These are phyloP conservation scores for Onychorhynchus coronatus DNA, from an alignment of 2,113 vertebrate genomes.

Conservation along the genomic window DNA sequence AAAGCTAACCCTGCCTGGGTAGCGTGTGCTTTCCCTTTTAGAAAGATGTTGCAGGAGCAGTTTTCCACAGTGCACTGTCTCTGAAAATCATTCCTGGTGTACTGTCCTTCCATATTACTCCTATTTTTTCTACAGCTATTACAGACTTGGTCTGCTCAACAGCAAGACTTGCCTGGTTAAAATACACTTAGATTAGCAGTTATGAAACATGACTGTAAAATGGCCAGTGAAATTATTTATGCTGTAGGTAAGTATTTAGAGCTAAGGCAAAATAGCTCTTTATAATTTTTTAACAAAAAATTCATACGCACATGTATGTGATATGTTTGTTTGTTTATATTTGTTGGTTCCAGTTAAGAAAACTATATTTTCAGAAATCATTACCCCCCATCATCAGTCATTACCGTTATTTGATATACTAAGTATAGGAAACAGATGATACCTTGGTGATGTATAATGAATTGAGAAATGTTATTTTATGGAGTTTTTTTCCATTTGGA, in stretches of 20 bases:
- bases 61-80: background rate
- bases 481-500: background rate
- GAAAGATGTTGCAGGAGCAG: background rate
- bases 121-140: background rate
- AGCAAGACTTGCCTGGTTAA: background rate
- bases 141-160: background rate
- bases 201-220: background rate
- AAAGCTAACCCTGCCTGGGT: background rate
- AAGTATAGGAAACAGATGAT: background rate
- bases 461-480: background rate
- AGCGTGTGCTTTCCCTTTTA: background rate
- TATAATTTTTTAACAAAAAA: background rate
- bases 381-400: background rate
- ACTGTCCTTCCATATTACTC: background rate
- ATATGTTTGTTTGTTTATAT: background rate
- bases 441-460: background rate
- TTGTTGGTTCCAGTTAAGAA: background rate
- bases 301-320: rapidly evolving
- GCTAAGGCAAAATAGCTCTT: background rate
- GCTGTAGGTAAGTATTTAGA: background rate
- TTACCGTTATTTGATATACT: background rate
- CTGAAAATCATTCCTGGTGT: background rate
- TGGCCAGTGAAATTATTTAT: background rate
- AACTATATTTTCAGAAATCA: background rate
- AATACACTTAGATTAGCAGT: background rate